Evolutionary conservation across 2,797 vertebrate genomes (phyloP).

Genomic region (Sarcophilus harrisii): DNA sequence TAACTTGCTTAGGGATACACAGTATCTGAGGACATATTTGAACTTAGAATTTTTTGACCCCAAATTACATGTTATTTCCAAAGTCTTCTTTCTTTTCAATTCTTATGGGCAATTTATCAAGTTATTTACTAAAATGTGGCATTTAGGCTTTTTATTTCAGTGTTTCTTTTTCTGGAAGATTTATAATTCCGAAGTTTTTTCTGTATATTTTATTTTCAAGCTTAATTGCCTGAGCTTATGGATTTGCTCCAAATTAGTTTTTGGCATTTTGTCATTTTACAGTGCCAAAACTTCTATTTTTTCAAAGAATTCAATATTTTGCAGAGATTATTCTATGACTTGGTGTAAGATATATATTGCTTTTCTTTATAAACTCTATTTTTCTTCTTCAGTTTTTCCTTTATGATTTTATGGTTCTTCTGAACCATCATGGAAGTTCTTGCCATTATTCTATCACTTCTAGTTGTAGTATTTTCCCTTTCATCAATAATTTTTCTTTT

Average conservation of each 20-base stretch:
- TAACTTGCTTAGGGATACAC: not conserved
- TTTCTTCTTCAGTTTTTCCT: not conserved
- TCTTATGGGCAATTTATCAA: slow-evolving; percentile 5
- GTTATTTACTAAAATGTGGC: slow-evolving; percentile 8
- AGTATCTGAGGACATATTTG: not conserved
- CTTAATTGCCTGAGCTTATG: slow-evolving; percentile 23
- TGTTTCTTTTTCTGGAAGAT: not conserved
- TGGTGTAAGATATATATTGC: not conserved
- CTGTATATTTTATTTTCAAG: slow-evolving; percentile 18
- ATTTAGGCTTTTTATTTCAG: slow-evolving; percentile 18
- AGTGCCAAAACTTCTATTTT: not conserved
- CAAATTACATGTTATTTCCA: not conserved
- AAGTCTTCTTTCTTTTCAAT: not conserved
- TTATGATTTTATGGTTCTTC: not conserved
- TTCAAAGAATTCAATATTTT: not conserved
- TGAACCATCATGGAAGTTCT: not conserved
- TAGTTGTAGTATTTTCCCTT: not conserved
- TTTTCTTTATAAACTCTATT: not conserved
- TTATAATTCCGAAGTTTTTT: slow-evolving; percentile 13
- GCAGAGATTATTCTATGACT: not conserved
- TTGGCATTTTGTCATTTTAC: not conserved
- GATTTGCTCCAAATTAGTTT: not conserved
- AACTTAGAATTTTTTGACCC: no score
- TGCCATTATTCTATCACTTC: not conserved
- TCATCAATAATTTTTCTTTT: not conserved